Conservation (phyloP, 2,113 vertebrate species). For the Danio rerio region GRCz12tu NC_133179.1:12136001-12136500, state of each 20-base stretch:
- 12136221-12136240: not conserved
- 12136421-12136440: constrained; percentile 31
- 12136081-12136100: not conserved
- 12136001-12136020: not conserved
- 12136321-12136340: not conserved
- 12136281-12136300: not conserved
- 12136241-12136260: not conserved
- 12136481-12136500: not conserved
- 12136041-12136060: constrained; percentile 3
- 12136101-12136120: not conserved
- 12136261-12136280: not conserved
- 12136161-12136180: not conserved
- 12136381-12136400: not conserved
- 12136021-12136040: constrained; percentile 11
- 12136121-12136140: not conserved
- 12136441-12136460: not conserved
- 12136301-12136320: not conserved
- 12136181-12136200: not conserved
- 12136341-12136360: constrained; percentile 10
- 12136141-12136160: not conserved
- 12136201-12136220: not conserved
- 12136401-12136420: constrained; percentile 12
- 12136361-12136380: not conserved
- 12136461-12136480: constrained; percentile 7
- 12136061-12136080: not conserved